A percentile compares a stretch with the other conserved stretches of the same genome.
These are phyloP conservation scores for Battus philenor DNA, from an alignment of 1,140 invertebrate genomes.

Conservation along the genomic window DNA sequence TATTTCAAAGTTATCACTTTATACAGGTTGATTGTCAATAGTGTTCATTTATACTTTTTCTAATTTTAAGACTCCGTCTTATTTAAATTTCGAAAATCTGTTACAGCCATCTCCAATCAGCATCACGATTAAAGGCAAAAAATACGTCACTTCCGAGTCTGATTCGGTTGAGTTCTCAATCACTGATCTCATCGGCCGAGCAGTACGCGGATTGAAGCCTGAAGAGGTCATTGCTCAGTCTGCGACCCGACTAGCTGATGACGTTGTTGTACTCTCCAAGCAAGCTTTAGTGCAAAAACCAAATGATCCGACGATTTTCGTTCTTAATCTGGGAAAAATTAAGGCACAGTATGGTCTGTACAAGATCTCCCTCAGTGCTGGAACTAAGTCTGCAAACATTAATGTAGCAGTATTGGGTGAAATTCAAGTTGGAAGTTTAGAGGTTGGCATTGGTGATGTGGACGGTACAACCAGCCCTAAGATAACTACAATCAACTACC, in stretches of 20 bases:
- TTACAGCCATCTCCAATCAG: slow-evolving; percentile 81
- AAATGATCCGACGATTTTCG: slow-evolving; percentile 82
- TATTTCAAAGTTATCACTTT: no score
- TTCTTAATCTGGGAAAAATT: slow-evolving; percentile 86
- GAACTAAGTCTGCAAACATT: slow-evolving; percentile 80
- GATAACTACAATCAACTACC: slow-evolving; percentile 84
- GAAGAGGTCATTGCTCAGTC: slow-evolving; percentile 85
- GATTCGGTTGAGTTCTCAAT: slow-evolving; percentile 86
- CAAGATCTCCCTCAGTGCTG: slow-evolving; percentile 85
- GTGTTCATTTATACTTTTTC: no score
- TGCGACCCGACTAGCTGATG: slow-evolving; percentile 83
- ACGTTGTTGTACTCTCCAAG: slow-evolving; percentile 85
- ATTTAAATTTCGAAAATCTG: no score
- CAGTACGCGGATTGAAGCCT: slow-evolving; percentile 77
- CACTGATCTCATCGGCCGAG: slow-evolving; percentile 89
- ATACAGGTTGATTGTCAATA: no score
- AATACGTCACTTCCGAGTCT: slow-evolving; percentile 82
- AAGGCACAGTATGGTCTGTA: slow-evolving; percentile 91
- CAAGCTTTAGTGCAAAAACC: slow-evolving; percentile 69
- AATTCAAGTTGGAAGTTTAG: slow-evolving; percentile 85
- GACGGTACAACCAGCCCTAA: slow-evolving; percentile 90
- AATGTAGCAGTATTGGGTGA: slow-evolving; percentile 84
- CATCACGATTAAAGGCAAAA: slow-evolving; percentile 85
- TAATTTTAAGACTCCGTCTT: no score
- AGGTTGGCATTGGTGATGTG: slow-evolving; percentile 92